Base-by-base conservation (phyloP, 2,888 invertebrate genomes). In the Carpatolechia fugitivella region DNA sequence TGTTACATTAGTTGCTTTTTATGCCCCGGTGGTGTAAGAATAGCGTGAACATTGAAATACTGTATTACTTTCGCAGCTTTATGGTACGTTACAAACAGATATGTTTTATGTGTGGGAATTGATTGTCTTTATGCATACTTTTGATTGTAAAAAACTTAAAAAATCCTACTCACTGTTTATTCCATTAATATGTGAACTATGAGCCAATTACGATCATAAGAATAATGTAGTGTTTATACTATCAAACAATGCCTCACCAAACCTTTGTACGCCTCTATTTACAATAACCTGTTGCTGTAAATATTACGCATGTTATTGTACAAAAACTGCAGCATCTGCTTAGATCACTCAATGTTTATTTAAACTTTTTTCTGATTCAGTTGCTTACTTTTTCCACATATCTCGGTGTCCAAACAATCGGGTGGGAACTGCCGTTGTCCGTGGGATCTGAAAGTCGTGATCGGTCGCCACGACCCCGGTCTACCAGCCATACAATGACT, bases 391-490 rank as follows among this genome's bases (percentile, higher is more conserved):
- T 75, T 74, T 74, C 69, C 72, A 69, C 70, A 70, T 68, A 65
- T 68, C 63, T 60, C 60, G 63, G 68, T 71, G 69, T 68, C 71
- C 70, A 70, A 75, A 75, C 75, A 73, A 78, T 73, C 78, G 74
- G 70, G 76, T 82, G 80, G 80, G 83, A 82, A 82, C 71, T 38
- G 6, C 6, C 24, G 24, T 24, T 3, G 59, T 70, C 70, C 84
- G 81, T 84, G 83, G 78, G 83, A 82, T 76, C 77, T 68, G 73
- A 76, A 74, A 81, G 78, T 85, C 85, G 85, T 84, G 85, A 82
- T 78, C 78, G 74, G 68, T 66, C 66, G 74, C 74, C 84, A 83
- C 83, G 82, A 79, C 64, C 72, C 70, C 66, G 74, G 68, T 68
- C 78, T 72, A 79, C 78, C 79, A 82, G 77, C 69, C 73, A 70